These are phyloP conservation scores for Ochropleura plecta DNA, from an alignment of 2,888 invertebrate species.

Conservation along the genomic window DNA sequence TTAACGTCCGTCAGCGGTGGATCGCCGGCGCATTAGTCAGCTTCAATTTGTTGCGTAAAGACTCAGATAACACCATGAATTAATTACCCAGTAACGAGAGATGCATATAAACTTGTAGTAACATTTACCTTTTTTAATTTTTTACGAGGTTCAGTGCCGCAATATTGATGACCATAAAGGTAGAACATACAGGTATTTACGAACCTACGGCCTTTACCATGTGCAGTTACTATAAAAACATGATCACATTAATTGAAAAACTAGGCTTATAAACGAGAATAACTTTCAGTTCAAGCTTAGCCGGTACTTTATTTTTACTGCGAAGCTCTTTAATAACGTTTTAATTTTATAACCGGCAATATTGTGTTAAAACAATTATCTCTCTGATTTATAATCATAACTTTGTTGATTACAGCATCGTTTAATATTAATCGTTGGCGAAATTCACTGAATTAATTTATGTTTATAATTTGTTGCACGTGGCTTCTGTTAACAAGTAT, in stretches of 20 bases:
- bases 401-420: constrained; percentile 63
- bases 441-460: constrained; percentile 58
- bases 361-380: constrained; percentile 67
- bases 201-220: constrained; percentile 32
- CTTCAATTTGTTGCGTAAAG: constrained; percentile 43
- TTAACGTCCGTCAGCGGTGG: constrained; percentile 30
- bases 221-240: constrained; percentile 46
- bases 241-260: constrained; percentile 48
- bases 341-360: constrained; percentile 70
- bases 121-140: constrained; percentile 25
- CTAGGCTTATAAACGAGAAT: constrained; percentile 45
- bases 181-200: constrained; percentile 27
- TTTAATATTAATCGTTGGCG: constrained; percentile 60
- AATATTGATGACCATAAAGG: constrained; percentile 44
- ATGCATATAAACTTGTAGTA: constrained; percentile 36
- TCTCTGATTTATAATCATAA: constrained; percentile 66
- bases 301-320: constrained; percentile 61
- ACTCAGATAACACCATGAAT: constrained; percentile 15
- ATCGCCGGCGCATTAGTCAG: constrained; percentile 45
- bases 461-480: constrained; percentile 58
- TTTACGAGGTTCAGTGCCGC: constrained; percentile 10
- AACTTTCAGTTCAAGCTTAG: constrained; percentile 41
- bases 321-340: constrained; percentile 63
- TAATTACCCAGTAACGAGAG: constrained; percentile 14
- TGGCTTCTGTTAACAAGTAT: constrained; percentile 27